These are phyloP conservation scores for Mustelus asterias DNA, from an alignment of 2,113 vertebrate species.

Conservation along the genomic window DNA sequence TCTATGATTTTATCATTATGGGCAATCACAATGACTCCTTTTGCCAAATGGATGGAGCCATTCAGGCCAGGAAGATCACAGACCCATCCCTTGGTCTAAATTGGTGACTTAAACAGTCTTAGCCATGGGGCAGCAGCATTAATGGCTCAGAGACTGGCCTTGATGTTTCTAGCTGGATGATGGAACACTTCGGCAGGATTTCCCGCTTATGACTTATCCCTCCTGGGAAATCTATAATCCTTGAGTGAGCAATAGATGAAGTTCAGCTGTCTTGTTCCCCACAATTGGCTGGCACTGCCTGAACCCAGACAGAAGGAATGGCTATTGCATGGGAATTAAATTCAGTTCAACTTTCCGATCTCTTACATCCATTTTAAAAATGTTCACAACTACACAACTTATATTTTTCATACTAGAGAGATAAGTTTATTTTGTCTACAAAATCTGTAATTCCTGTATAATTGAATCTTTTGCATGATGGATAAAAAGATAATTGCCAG, in stretches of 20 bases:
- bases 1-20: neutral
- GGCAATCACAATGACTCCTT: neutral
- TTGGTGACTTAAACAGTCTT: neutral
- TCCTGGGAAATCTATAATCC: neutral
- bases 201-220: neutral
- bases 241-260: neutral
- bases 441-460: neutral
- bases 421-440: neutral
- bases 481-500: neutral
- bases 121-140: no score
- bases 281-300: neutral
- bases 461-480: neutral
- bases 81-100: neutral
- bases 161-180: neutral
- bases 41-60: neutral
- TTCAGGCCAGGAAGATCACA: neutral
- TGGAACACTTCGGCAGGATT: neutral
- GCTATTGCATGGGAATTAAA: neutral
- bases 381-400: neutral
- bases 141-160: neutral
- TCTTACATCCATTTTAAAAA: neutral
- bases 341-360: neutral
- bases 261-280: neutral
- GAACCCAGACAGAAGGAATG: neutral
- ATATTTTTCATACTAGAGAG: neutral